These are phyloP conservation scores for Zygaena filipendulae DNA, from an alignment of 2,888 invertebrate genomes.

Conservation along the genomic window DNA sequence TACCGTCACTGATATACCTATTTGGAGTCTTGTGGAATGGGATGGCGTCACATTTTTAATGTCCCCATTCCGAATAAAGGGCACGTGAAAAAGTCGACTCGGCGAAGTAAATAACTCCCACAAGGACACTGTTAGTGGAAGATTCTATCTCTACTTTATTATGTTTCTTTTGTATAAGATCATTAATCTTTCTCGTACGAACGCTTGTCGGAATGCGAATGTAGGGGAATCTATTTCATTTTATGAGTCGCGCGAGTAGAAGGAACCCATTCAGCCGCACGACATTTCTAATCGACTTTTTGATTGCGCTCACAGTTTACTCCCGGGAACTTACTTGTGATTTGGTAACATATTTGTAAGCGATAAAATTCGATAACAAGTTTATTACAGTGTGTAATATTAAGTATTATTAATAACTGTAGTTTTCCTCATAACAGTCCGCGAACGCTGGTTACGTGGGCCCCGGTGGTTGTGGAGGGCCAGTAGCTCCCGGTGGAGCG, in stretches of 20 bases:
- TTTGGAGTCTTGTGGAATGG: too few species aligned
- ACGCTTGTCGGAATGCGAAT: constrained; percentile 70
- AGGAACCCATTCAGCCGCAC: constrained; percentile 59
- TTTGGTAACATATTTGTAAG: constrained; percentile 21
- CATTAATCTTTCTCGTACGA: constrained; percentile 70
- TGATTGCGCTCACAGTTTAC: constrained; percentile 57
- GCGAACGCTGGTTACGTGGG: constrained; percentile 51
- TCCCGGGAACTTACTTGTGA: constrained; percentile 25
- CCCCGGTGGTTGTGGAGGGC: constrained; percentile 32
- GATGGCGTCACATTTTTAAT: too few species aligned
- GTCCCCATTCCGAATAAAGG: constrained; percentile 40
- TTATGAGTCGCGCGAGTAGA: constrained; percentile 65
- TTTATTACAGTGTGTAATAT: too few species aligned
- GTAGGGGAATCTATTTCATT: constrained; percentile 69
- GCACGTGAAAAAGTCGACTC: constrained; percentile 59
- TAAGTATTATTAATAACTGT: neutral
- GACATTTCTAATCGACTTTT: constrained; percentile 69
- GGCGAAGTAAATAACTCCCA: constrained; percentile 63
- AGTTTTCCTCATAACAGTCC: constrained; percentile 28
- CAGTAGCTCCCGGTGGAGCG: constrained; percentile 25
- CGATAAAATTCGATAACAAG: neutral
- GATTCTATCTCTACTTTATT: constrained; percentile 68
- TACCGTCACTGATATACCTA: too few species aligned
- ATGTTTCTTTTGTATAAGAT: constrained; percentile 65
- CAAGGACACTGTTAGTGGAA: constrained; percentile 68